phyloP scores from a whole-genome alignment of 64 coral and sea anemone species.

The Pocillopora damicornis region DNA sequence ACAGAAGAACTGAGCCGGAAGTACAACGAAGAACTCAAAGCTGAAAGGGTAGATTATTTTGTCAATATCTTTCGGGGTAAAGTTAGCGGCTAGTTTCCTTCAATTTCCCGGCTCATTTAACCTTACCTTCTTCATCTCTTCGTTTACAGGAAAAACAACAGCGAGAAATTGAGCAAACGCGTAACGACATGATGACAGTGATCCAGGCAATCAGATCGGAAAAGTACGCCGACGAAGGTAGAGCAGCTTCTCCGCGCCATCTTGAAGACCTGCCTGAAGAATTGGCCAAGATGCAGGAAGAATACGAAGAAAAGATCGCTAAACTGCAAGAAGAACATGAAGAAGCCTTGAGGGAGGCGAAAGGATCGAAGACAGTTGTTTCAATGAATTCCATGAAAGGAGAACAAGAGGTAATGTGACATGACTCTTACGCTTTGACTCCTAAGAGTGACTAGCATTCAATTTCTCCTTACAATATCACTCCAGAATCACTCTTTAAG shows the following conservation, averaged over 20 bases:
- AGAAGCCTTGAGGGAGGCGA: conserved; percentile 25
- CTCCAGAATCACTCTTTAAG: too few relatives aligned
- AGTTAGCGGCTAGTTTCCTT: neutral
- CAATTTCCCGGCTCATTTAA: neutral
- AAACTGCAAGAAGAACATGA: conserved; percentile 61
- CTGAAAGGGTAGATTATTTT: conserved; percentile 55
- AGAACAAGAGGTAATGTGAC: conserved; percentile 26
- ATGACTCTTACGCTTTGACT: neutral
- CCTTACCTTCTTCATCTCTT: neutral
- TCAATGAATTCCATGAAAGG: neutral
- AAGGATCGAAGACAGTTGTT: conserved; percentile 29
- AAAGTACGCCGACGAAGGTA: conserved; percentile 64
- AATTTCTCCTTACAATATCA: too few relatives aligned
- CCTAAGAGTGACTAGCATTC: too few relatives aligned
- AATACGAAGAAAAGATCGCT: conserved; percentile 69
- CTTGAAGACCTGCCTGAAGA: conserved; percentile 56
- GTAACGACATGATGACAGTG: conserved; percentile 89
- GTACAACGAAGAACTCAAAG: conserved; percentile 83
- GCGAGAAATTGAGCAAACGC: conserved; percentile 80
- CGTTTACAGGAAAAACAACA: conserved; percentile 75
- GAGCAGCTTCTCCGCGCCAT: conserved; percentile 4
- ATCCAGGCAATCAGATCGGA: conserved; percentile 85
- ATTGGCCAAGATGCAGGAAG: conserved; percentile 39
- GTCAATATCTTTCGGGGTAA: neutral
- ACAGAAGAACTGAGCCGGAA: conserved; percentile 71